phyloP scores from a whole-genome alignment of 2,797 vertebrate species.

The Brachyrhaphis roseni region DNA sequence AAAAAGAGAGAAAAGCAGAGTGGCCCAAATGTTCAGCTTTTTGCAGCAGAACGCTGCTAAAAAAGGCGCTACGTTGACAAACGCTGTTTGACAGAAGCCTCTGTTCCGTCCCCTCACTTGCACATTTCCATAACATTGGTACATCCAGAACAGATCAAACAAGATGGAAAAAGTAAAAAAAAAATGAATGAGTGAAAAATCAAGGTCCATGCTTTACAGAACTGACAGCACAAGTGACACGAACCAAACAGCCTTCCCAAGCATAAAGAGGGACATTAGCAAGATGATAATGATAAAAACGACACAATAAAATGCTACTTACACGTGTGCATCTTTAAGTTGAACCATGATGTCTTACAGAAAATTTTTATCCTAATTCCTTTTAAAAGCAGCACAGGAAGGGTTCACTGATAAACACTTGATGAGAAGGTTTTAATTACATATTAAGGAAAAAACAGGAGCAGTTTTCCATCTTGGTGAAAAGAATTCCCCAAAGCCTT shows the following conservation, averaged over 20 bases:
- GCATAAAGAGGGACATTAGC: background rate
- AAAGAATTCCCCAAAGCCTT: slow-evolving; percentile 55
- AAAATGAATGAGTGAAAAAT: slow-evolving; percentile 5
- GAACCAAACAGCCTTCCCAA: background rate
- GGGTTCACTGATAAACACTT: slow-evolving; percentile 29
- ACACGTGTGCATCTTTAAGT: slow-evolving; percentile 55
- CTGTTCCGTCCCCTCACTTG: slow-evolving; percentile 48
- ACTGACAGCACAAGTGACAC: background rate
- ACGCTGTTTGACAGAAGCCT: slow-evolving; percentile 60
- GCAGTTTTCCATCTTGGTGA: slow-evolving; percentile 22
- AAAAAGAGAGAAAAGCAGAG: slow-evolving; percentile 17
- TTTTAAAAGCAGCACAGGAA: slow-evolving; percentile 15
- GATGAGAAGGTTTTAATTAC: slow-evolving; percentile 24
- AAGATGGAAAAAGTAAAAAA: slow-evolving; percentile 21
- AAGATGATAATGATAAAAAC: background rate
- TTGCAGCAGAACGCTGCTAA: slow-evolving; percentile 49
- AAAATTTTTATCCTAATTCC: slow-evolving; percentile 30
- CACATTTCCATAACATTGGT: slow-evolving; percentile 34
- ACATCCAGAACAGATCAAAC: slow-evolving; percentile 17
- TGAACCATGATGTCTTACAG: slow-evolving; percentile 64
- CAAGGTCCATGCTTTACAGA: background rate
- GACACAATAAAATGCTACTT: slow-evolving; percentile 55
- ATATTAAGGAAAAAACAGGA: slow-evolving; percentile 33
- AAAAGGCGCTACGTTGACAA: slow-evolving; percentile 52
- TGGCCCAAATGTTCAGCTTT: slow-evolving; percentile 60